Conservation (phyloP, 2,888 invertebrate genomes). For the Chymomyza procnemis region DNA sequence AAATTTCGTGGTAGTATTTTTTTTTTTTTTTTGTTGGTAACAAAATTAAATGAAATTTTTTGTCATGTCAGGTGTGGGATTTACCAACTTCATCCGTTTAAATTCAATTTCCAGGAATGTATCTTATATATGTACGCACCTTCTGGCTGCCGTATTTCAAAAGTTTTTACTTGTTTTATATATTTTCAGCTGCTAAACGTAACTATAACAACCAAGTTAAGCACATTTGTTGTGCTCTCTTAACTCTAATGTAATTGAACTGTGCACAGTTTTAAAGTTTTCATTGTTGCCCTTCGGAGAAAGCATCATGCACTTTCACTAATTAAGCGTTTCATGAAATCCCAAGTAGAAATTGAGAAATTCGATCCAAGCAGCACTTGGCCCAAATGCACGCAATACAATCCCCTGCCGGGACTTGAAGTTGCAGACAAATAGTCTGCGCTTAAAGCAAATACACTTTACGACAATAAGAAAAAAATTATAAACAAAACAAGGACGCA, state of each 20-base stretch:
- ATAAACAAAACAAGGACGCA: too few species aligned
- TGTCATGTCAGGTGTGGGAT: not conserved
- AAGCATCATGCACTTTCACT: slow-evolving; percentile 54
- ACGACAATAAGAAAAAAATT: not conserved
- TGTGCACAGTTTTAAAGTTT: slow-evolving; percentile 35
- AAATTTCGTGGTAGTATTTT: not conserved
- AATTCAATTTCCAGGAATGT: not conserved
- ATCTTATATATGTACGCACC: too few species aligned
- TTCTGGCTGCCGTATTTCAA: not conserved
- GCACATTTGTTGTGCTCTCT: slow-evolving; percentile 41
- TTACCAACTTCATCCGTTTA: not conserved
- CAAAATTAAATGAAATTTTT: not conserved
- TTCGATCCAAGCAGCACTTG: not conserved
- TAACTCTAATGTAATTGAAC: slow-evolving; percentile 64
- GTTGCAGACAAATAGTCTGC: not conserved
- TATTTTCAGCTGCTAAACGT: not conserved
- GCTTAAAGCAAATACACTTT: not conserved
- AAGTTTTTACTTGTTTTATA: not conserved
- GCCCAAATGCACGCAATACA: not conserved
- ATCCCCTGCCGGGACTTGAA: not conserved
- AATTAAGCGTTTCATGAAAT: slow-evolving; percentile 45
- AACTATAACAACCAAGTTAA: not conserved
- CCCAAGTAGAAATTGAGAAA: not conserved
- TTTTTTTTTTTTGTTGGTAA: not conserved
- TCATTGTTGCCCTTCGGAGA: not conserved